Conservation (phyloP, 1,140 invertebrate genomes). For the Nasonia longicornis region DNA sequence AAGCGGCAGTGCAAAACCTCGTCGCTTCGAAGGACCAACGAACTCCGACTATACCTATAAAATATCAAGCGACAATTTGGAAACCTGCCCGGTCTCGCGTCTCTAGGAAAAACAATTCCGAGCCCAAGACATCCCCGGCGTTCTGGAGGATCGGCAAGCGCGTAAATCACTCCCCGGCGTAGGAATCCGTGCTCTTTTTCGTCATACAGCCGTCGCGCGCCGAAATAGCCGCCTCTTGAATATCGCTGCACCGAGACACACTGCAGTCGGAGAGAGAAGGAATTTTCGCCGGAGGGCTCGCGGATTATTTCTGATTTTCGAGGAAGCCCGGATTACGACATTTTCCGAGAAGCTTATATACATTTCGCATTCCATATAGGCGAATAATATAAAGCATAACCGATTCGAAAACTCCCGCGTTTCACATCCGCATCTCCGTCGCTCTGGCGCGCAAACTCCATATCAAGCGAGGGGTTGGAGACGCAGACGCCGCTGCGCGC, state of each 20-base stretch:
- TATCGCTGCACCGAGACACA: background rate
- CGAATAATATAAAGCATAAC: too few relatives aligned
- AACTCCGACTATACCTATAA: too few relatives aligned
- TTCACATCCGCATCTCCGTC: too few relatives aligned
- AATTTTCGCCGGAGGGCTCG: background rate
- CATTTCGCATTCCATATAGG: too few relatives aligned
- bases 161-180: background rate
- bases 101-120: too few relatives aligned
- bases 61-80: too few relatives aligned
- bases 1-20: too few relatives aligned
- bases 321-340: background rate
- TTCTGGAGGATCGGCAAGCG: background rate
- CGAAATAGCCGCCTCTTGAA: constrained; percentile 8
- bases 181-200: constrained; percentile 1
- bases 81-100: too few relatives aligned
- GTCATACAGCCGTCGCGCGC: background rate
- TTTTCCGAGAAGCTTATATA: too few relatives aligned
- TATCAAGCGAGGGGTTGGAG: background rate
- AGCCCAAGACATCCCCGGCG: too few relatives aligned
- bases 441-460: background rate
- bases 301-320: background rate
- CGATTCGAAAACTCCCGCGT: background rate
- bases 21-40: too few relatives aligned
- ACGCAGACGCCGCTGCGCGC: constrained; percentile 6
- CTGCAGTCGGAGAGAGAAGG: background rate